These are phyloP conservation scores for Oostethus manadensis DNA, from an alignment of 2,113 vertebrate genomes.

Conservation along the genomic window DNA sequence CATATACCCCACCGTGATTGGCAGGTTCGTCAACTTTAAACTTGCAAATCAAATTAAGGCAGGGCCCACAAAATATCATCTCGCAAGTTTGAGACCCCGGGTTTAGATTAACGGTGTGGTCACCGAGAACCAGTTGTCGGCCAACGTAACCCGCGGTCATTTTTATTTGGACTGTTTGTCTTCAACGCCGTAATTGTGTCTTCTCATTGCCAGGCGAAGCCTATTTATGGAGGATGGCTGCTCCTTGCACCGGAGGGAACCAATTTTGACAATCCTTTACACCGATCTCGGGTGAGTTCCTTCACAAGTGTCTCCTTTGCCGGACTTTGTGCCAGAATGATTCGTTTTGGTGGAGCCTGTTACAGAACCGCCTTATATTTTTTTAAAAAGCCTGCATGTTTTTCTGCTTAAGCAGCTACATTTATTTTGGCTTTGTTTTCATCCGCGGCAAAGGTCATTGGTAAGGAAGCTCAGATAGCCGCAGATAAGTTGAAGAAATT, in stretches of 20 bases:
- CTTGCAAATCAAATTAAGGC: too few relatives aligned
- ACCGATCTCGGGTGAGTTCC: conserved; percentile 72
- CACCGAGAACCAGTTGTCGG: not conserved
- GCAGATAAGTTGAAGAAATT: too few relatives aligned
- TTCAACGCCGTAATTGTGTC: conserved; percentile 31
- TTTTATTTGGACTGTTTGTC: conserved; percentile 14
- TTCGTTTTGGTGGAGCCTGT: not conserved
- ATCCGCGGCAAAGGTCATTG: too few relatives aligned
- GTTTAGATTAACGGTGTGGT: conserved; percentile 2
- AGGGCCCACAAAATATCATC: too few relatives aligned
- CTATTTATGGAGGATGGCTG: conserved; percentile 77
- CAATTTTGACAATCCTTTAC: conserved; percentile 78
- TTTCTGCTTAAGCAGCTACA: too few relatives aligned
- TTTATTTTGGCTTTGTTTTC: too few relatives aligned
- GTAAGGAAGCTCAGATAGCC: too few relatives aligned
- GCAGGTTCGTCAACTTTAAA: too few relatives aligned
- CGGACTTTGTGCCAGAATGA: not conserved
- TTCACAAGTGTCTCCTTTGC: not conserved
- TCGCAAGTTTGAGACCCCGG: too few relatives aligned
- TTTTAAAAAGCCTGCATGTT: too few relatives aligned
- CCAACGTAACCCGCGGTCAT: conserved; percentile 2
- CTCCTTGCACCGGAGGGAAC: conserved; percentile 78
- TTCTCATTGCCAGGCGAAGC: conserved; percentile 67
- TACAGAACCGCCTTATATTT: not conserved
- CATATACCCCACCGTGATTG: too few relatives aligned